Base-by-base conservation (phyloP, 1,140 invertebrate species). In the Tribolium castaneum region DNA sequence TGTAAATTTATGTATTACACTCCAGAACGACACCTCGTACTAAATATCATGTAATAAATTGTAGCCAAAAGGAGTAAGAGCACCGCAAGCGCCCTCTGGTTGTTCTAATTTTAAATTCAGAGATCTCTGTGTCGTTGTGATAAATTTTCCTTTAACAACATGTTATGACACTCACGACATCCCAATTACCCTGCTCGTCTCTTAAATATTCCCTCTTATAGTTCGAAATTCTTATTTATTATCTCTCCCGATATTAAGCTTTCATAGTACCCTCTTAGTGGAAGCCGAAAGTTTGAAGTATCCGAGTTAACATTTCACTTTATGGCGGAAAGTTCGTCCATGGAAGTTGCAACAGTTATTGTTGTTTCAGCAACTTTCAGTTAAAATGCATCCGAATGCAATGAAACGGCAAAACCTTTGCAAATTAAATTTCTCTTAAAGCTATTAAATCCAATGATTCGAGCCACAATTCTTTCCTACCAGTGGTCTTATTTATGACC, bases 401-500 rank as follows among this genome's bases (percentile, higher is more conserved):
- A 71, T 19, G 66, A 71, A 71, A 14, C 66, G 66, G 12, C 22
- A 45, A 71, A 71, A 39, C 7, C 12, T 3, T 71, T 30, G 34
- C 12, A 45, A 19, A 71, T 39, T 71, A 39, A 71, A 71, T 39
- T 71, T 45, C 30, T 51, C 50, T 72, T 51, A 72, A 72, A 72
- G 50, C 70, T 25, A 72, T 72, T 72, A 75, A 62, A 75, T 75
- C 45, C 74, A 25, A 75, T 45, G 35, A 56, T 59, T 54, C 54
- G 74, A 77, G 75, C 75, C 50, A 14, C 54, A 50, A 70, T 77
- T 72, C 70, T 72, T 66, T 76, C 70, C 52, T 70, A 50, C 62
- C 75, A 30, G 51, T 80, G 77, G 70, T 78, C 76, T 78, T 30
- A 80, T 82, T 82, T 82, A 80, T 78, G 75, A 78, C 80, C 79